Conservation (phyloP, 2,113 vertebrate genomes). For the Hepsetus odoe region DNA sequence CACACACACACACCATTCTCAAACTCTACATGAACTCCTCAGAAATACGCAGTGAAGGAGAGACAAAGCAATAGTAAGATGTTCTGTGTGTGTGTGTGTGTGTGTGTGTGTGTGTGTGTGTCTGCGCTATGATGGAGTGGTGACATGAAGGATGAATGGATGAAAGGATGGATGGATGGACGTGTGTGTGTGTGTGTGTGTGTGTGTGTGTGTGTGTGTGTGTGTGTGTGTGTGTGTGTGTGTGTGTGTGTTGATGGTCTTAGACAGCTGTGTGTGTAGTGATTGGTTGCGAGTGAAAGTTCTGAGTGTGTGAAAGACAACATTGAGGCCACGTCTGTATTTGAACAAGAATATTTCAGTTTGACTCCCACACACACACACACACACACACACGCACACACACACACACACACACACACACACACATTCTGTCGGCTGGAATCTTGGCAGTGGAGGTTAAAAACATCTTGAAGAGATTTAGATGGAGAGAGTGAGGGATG, state of each 20-base stretch:
- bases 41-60: background rate
- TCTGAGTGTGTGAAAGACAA: constrained; percentile 62
- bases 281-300: constrained; percentile 53
- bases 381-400: constrained; percentile 52
- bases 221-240: too few species aligned
- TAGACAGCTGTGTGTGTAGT: constrained; percentile 57
- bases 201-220: too few species aligned
- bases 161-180: constrained; percentile 37
- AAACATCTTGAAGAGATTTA: constrained; percentile 64
- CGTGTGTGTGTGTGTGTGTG: too few species aligned
- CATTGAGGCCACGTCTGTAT: constrained; percentile 59
- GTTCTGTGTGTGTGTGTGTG: constrained; percentile 40
- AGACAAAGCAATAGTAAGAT: too few species aligned
- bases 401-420: constrained; percentile 52
- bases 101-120: constrained; percentile 34
- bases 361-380: constrained; percentile 51
- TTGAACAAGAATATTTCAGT: constrained; percentile 67
- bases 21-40: background rate
- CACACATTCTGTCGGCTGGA: constrained; percentile 52
- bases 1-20: background rate
- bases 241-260: constrained; percentile 52
- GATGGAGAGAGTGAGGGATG: constrained; percentile 26
- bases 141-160: too few species aligned
- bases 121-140: too few species aligned
- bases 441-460: constrained; percentile 53